Base-by-base conservation (phyloP, 2,113 vertebrate genomes). In the Cochlearius cochlearius region DNA sequence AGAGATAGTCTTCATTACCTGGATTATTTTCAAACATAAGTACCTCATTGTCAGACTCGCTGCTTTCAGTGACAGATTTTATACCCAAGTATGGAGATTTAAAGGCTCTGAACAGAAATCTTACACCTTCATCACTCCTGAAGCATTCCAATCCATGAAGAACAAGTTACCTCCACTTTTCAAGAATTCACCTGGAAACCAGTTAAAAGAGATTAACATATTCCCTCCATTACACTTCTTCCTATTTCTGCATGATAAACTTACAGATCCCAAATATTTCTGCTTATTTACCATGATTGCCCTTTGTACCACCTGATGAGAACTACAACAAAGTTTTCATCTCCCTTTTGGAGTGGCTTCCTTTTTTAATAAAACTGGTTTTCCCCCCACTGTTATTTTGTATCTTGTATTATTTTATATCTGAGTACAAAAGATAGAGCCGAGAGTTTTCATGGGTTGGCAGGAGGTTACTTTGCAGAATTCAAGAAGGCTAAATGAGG, bases 21-120 rank as follows among this genome's bases (percentile, higher is more conserved):
- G 22, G 43, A 76, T 87, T 47, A 49, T 66, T 91, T 82, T 75
- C 32, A 52, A 32, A 45, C 32, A 23, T 17, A 75, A 78, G 18
- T 10, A 68, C 26, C 9, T 77, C 22, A 71, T 7, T 59, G 20
- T 56, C 41, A 86, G 27, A 32, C 27, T 64, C 0, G 0, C 25
- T 50, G 36, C 68, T 74, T 77, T 93, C 64, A 78, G 47, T 5
- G 3, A n/a, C 1, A 78, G 16, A 52, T 41, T 66, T 71, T 20
- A 43, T 26, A 30, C 6, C 23, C 30, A 64, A 17, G 27, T 25
- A 56, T 9, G 18, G 64, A 27, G 11, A 27, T 52, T 67, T 32
- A 53, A 77, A 49, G 27, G 12, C n/a, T 50, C 38, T 50, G 29
- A 74, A 36, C 41, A 73, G 34, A 68, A 78, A 26, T 36, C 8